These are phyloP conservation scores for Cyprinodon variegatus DNA, from an alignment of 2,113 vertebrate species.

Conservation along the genomic window DNA sequence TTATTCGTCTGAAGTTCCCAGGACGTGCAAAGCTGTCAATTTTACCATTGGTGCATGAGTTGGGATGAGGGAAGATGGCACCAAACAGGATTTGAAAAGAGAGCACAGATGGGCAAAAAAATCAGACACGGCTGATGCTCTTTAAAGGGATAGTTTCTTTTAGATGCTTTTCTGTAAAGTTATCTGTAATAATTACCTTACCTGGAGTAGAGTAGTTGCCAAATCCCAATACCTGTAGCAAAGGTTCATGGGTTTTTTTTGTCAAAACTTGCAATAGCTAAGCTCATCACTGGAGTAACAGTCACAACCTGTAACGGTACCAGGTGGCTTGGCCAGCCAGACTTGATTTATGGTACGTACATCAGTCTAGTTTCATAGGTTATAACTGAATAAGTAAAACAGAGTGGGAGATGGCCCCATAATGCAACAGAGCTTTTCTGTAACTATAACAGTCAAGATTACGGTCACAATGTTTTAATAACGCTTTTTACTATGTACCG, in stretches of 20 bases:
- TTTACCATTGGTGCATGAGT: conserved; percentile 67
- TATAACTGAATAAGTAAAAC: no score
- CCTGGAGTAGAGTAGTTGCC: background rate
- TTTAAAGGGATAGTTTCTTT: conserved; percentile 45
- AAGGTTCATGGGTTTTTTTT: background rate
- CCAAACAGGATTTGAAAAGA: conserved; percentile 43
- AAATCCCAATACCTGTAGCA: background rate
- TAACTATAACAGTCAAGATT: no score
- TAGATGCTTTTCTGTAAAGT: background rate
- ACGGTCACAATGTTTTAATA: no score
- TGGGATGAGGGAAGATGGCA: conserved; percentile 62
- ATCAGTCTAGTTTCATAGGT: no score
- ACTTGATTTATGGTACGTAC: no score
- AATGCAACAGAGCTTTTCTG: no score
- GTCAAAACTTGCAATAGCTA: background rate
- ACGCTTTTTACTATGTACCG: no score
- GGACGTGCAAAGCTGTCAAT: conserved; percentile 77
- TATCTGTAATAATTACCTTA: background rate
- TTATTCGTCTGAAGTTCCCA: conserved; percentile 75
- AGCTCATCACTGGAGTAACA: background rate
- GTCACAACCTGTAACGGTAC: no score
- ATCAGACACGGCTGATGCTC: conserved; percentile 52
- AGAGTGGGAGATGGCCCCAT: no score
- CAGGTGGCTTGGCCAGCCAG: background rate
- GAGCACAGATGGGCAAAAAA: conserved; percentile 70